These are phyloP conservation scores for Diachrysia chrysitis DNA, from an alignment of 2,888 invertebrate genomes.

Conservation along the genomic window DNA sequence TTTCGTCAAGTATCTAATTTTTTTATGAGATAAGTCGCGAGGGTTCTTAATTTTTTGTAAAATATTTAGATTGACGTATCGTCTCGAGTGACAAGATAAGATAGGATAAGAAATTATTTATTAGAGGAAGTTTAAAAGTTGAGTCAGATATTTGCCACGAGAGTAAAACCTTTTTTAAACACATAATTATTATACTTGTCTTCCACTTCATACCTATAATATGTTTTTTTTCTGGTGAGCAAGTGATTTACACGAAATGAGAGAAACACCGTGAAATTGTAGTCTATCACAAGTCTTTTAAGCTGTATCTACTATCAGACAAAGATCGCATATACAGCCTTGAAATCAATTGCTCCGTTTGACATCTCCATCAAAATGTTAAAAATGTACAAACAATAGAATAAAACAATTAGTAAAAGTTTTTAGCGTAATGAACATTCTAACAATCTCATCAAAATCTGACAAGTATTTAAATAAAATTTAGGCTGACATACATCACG, in stretches of 20 bases:
- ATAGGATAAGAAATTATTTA: neutral
- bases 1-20: neutral
- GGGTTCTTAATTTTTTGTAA: neutral
- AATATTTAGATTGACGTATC: neutral
- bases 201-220: too few relatives aligned
- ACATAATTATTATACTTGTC: too few relatives aligned
- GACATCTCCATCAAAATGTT: neutral
- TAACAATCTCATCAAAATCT: neutral
- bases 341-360: neutral
- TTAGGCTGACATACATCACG: neutral
- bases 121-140: neutral
- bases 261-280: too few relatives aligned
- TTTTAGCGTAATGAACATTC: neutral
- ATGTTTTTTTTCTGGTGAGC: too few relatives aligned
- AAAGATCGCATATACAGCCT: neutral
- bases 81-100: neutral
- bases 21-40: neutral
- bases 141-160: neutral
- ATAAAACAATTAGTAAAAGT: neutral
- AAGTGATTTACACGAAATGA: too few relatives aligned
- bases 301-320: too few relatives aligned
- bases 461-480: conserved; percentile 8
- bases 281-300: too few relatives aligned
- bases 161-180: too few relatives aligned
- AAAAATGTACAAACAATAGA: neutral